phyloP scores from a whole-genome alignment of 2,797 vertebrate genomes.

The Arrhamphus sclerolepis region DNA sequence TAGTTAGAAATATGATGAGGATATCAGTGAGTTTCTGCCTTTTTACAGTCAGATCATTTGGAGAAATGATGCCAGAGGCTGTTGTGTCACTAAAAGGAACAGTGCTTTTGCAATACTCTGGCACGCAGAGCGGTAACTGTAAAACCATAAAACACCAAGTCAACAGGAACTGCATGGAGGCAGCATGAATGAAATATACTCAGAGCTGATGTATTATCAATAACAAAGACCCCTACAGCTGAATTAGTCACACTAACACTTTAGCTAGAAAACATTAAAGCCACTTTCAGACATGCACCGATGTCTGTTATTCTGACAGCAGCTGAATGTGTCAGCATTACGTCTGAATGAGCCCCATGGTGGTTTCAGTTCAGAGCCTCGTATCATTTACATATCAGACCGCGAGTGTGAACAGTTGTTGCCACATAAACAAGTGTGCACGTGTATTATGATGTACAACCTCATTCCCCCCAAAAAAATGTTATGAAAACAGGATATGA shows the following conservation, averaged over 20 bases:
- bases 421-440: no score
- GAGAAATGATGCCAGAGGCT: conserved; percentile 4
- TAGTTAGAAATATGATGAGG: no score
- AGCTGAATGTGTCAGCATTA: conserved; percentile 6
- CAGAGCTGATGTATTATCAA: conserved; percentile 40
- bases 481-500: no score
- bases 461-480: no score
- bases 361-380: not conserved
- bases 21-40: not conserved
- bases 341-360: not conserved
- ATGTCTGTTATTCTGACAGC: not conserved
- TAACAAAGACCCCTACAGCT: conserved; percentile 28
- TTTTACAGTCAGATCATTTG: conserved; percentile 9
- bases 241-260: conserved; percentile 51
- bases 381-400: no score
- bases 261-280: conserved; percentile 34
- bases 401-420: no score
- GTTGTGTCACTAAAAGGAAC: conserved; percentile 16
- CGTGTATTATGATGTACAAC: no score
- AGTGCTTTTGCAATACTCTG: conserved; percentile 7
- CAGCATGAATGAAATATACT: conserved; percentile 8
- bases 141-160: conserved; percentile 34
- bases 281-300: not conserved
- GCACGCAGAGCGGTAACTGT: conserved; percentile 13
- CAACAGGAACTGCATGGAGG: conserved; percentile 22